These are phyloP conservation scores for Sturmia bella DNA, from an alignment of 2,888 invertebrate species.

Conservation along the genomic window DNA sequence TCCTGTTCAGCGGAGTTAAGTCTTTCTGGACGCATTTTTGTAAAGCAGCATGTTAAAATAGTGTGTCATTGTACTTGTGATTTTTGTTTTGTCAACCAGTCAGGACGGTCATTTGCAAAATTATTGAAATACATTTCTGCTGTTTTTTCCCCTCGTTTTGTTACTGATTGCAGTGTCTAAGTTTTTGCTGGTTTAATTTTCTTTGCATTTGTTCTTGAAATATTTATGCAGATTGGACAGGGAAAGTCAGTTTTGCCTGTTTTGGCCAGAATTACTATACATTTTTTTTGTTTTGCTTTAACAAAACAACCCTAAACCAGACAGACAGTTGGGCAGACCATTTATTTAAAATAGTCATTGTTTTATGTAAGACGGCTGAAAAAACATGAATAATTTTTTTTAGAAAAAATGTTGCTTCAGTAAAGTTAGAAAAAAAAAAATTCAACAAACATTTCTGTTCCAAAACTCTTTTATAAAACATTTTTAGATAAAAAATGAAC, in stretches of 20 bases:
- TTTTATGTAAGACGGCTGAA: conserved; percentile 9
- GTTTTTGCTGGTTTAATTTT: conserved; percentile 34
- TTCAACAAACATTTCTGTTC: background rate
- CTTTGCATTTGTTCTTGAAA: conserved; percentile 13
- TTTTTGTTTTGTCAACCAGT: conserved; percentile 33
- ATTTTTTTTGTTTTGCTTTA: background rate
- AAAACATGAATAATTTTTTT: background rate
- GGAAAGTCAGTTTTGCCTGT: background rate
- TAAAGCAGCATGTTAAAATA: background rate
- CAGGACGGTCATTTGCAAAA: conserved; percentile 40
- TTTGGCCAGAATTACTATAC: background rate
- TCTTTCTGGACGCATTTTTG: conserved; percentile 19
- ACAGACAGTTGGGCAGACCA: conserved; percentile 51
- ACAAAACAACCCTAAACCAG: conserved; percentile 31
- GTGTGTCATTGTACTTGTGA: background rate
- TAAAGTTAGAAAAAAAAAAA: background rate
- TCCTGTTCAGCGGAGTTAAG: conserved; percentile 9
- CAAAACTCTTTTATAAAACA: no score
- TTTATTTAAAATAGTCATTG: conserved; percentile 37
- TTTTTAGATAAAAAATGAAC: no score
- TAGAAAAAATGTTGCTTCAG: background rate
- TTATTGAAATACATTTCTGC: conserved; percentile 13
- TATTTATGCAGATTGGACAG: conserved; percentile 45
- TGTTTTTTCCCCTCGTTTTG: background rate
- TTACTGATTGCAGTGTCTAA: conserved; percentile 13